These are phyloP conservation scores for Amazona finschi DNA, from an alignment of 2,797 vertebrate species.

Conservation along the genomic window DNA sequence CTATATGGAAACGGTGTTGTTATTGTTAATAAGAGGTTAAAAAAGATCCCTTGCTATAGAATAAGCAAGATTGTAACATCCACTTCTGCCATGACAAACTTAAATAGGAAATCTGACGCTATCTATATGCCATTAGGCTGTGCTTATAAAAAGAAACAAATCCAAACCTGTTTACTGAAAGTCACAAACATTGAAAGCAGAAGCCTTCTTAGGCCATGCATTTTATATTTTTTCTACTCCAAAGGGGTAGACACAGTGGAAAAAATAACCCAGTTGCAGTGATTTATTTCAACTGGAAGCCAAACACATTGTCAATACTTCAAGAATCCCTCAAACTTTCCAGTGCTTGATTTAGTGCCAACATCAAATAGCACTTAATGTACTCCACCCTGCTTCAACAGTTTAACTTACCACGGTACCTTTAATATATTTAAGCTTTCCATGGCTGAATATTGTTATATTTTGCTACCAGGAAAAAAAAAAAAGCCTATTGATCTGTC, in stretches of 20 bases:
- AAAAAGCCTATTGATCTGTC: not conserved
- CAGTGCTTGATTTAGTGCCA: not conserved
- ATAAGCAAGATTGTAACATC: not conserved
- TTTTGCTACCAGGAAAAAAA: not conserved
- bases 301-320: slow-evolving; percentile 7
- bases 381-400: not conserved
- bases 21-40: not conserved
- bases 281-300: slow-evolving; percentile 6
- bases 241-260: not conserved
- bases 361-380: not conserved
- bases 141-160: slow-evolving; percentile 2
- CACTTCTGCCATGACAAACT: not conserved
- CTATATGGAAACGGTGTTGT: not conserved
- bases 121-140: not conserved
- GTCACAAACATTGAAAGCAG: not conserved
- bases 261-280: not conserved
- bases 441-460: not conserved
- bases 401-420: not conserved
- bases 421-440: not conserved
- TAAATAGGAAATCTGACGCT: not conserved
- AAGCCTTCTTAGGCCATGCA: not conserved
- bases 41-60: not conserved
- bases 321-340: not conserved
- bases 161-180: slow-evolving; percentile 5
- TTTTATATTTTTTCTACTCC: not conserved